Evolutionary conservation across 2,888 invertebrate species (phyloP).

Genomic region (Pantelozetes paolii): DNA sequence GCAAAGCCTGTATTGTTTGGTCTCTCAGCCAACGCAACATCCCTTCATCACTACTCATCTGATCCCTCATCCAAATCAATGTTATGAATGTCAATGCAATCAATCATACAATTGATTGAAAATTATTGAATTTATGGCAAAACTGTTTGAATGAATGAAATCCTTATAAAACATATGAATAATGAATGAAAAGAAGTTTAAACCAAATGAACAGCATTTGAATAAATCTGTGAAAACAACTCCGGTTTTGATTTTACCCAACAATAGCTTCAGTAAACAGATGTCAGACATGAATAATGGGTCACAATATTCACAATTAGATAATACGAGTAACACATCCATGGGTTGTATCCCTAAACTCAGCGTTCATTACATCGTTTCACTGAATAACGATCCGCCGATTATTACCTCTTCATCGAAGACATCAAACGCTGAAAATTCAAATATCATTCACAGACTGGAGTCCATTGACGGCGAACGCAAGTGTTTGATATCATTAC

Average conservation of each 20-base stretch:
- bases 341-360: constrained; percentile 18
- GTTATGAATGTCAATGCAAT: no score
- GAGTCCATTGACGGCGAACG: constrained; percentile 7
- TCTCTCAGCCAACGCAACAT: not conserved
- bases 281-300: not conserved
- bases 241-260: constrained; percentile 12
- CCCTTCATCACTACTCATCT: constrained; percentile 12
- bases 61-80: not conserved
- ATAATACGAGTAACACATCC: not conserved
- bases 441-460: not conserved
- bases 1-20: not conserved
- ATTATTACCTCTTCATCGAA: constrained; percentile 2
- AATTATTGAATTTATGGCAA: not conserved
- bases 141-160: not conserved
- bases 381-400: constrained; percentile 11
- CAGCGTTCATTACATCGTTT: constrained; percentile 32
- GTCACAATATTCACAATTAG: not conserved
- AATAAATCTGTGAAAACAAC: constrained; percentile 14
- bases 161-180: not conserved
- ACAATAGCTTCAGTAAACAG: constrained; percentile 16
- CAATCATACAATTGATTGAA: not conserved
- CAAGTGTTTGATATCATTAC: constrained; percentile 26
- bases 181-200: constrained; percentile 15
- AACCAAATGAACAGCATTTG: constrained; percentile 7
- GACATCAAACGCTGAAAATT: not conserved